Evolutionary conservation across 2,113 vertebrate species (phyloP).

Genomic region (Xyrauchen texanus): DNA sequence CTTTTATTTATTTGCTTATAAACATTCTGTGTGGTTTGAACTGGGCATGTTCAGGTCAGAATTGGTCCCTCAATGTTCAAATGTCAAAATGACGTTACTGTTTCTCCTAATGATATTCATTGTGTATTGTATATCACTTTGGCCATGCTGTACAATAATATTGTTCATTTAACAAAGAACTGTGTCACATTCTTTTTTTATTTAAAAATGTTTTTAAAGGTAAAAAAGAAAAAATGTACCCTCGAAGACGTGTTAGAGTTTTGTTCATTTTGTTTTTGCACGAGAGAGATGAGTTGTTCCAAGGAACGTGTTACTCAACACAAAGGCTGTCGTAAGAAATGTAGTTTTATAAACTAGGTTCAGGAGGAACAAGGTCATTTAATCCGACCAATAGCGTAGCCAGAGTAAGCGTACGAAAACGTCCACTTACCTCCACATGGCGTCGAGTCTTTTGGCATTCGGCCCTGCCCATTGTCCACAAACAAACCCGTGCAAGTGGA

Average conservation of each 20-base stretch:
- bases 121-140: conserved; percentile 80
- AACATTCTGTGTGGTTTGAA: background rate
- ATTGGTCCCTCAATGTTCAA: conserved; percentile 72
- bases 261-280: background rate
- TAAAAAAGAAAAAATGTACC: conserved; percentile 67
- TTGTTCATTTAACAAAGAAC: conserved; percentile 77
- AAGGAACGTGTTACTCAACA: too few species aligned
- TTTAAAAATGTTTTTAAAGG: conserved; percentile 76
- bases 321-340: too few species aligned
- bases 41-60: conserved; percentile 70
- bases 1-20: conserved; percentile 8
- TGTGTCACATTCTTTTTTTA: conserved; percentile 77
- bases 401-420: too few species aligned
- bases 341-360: too few species aligned
- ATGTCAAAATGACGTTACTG: conserved; percentile 69
- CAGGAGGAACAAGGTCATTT: too few species aligned
- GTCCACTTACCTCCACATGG: too few species aligned
- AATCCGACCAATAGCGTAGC: too few species aligned
- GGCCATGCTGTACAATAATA: conserved; percentile 80
- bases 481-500: too few species aligned
- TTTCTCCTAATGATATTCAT: conserved; percentile 74
- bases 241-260: conserved; percentile 61
- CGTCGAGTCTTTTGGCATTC: too few species aligned
- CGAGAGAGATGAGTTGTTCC: too few species aligned
- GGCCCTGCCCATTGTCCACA: too few species aligned